A percentile compares a stretch with the other conserved stretches of the same genome.
These are phyloP conservation scores for Natrix natrix DNA, from an alignment of 2,797 vertebrate genomes.

Conservation along the genomic window DNA sequence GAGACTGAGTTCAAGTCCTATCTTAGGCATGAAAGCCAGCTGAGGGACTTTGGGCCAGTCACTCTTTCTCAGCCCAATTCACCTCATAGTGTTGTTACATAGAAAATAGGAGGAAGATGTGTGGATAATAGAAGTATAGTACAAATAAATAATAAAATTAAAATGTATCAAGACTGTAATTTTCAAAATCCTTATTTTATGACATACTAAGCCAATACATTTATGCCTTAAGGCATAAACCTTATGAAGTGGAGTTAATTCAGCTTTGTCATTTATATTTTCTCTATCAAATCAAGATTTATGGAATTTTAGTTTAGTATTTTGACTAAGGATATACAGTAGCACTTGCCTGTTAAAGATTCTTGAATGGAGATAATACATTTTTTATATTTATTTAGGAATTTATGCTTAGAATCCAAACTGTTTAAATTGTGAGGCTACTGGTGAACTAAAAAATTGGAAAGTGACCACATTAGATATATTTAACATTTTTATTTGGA, in stretches of 20 bases:
- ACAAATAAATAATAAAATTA: background rate
- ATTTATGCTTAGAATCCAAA: background rate
- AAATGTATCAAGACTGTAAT: background rate
- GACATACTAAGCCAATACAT: background rate
- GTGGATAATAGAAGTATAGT: background rate
- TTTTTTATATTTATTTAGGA: background rate
- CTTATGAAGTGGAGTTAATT: background rate
- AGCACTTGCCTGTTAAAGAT: background rate
- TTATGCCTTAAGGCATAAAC: background rate
- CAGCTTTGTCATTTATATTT: background rate
- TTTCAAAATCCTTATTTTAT: background rate
- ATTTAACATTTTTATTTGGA: background rate
- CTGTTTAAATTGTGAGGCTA: background rate
- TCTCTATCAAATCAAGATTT: background rate
- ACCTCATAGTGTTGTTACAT: background rate
- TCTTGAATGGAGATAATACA: background rate
- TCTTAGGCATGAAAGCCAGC: background rate
- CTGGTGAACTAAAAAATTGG: background rate
- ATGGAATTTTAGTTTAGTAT: background rate
- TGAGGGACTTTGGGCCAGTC: background rate
- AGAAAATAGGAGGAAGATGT: background rate
- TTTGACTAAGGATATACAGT: background rate
- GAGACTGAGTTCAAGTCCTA: background rate
- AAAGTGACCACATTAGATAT: background rate
- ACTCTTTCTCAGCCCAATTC: background rate